Evolutionary conservation across 2,797 vertebrate species (phyloP).

Genomic region (Pangasius djambal): DNA sequence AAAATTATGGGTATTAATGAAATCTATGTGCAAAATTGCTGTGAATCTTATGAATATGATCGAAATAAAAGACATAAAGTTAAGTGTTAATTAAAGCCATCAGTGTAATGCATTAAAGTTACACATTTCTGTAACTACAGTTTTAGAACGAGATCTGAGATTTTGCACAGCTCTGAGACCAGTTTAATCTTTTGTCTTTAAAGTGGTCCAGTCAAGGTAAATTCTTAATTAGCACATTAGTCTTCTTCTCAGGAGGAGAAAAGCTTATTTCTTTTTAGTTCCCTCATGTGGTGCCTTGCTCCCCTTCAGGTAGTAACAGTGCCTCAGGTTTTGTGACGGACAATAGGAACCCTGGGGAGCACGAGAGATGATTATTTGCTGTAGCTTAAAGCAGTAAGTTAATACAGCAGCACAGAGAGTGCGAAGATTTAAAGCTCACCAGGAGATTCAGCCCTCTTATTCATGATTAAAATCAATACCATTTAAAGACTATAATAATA

Average conservation of each 20-base stretch:
- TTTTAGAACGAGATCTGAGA: not conserved
- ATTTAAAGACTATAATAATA: constrained; percentile 47
- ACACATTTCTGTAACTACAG: not conserved
- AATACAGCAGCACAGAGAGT: constrained; percentile 41
- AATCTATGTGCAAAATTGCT: not conserved
- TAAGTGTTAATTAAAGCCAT: not conserved
- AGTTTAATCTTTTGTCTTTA: not conserved
- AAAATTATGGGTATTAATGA: not conserved
- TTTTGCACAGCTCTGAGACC: not conserved
- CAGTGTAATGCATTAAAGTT: not conserved
- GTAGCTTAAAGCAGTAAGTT: constrained; percentile 42
- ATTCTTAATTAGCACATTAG: not conserved
- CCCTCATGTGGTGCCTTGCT: not conserved
- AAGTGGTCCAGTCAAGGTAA: not conserved
- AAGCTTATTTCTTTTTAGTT: constrained; percentile 18
- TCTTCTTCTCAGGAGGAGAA: not conserved
- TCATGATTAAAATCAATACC: constrained; percentile 57
- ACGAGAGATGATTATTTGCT: constrained; percentile 51
- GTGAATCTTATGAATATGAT: not conserved
- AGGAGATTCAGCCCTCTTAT: constrained; percentile 54
- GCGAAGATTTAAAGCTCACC: constrained; percentile 52
- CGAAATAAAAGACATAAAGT: not conserved
- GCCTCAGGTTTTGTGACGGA: constrained; percentile 29
- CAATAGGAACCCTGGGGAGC: constrained; percentile 24
- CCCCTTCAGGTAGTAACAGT: not conserved